phyloP scores from a whole-genome alignment of 1,140 invertebrate genomes.

The Nymphalis io region DNA sequence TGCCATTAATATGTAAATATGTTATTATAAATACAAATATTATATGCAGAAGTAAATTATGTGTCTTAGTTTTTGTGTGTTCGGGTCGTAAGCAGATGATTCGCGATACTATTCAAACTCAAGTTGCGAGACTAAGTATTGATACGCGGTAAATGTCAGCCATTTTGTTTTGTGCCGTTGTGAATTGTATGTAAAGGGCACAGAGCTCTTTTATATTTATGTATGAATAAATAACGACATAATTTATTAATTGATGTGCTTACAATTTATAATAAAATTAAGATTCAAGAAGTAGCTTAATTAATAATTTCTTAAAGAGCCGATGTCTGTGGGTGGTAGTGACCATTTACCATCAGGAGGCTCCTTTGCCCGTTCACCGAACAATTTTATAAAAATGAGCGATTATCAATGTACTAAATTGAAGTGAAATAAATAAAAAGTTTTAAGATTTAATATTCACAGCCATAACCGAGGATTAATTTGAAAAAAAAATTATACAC shows the following conservation, averaged over 20 bases:
- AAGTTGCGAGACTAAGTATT: slow-evolving; percentile 32
- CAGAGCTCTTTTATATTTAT: slow-evolving; percentile 14
- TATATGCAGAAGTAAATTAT: background rate
- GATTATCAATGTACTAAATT: too few relatives aligned
- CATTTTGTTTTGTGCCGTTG: slow-evolving; percentile 31
- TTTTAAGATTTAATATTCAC: too few relatives aligned
- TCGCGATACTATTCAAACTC: slow-evolving; percentile 25
- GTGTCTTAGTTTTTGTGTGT: slow-evolving; percentile 3
- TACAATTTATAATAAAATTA: background rate
- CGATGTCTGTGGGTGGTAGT: too few relatives aligned
- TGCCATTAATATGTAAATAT: too few relatives aligned
- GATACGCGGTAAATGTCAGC: slow-evolving; percentile 41
- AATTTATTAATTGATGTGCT: background rate
- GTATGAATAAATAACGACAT: background rate
- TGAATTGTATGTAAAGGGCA: slow-evolving; percentile 37
- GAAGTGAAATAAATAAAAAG: too few relatives aligned
- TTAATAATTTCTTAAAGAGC: too few relatives aligned
- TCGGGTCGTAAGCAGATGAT: slow-evolving; percentile 17
- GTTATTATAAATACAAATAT: background rate
- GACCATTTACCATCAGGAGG: too few relatives aligned
- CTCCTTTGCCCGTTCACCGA: too few relatives aligned
- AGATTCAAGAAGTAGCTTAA: too few relatives aligned
- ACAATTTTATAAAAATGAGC: too few relatives aligned
- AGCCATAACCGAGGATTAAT: too few relatives aligned
- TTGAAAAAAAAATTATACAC: too few relatives aligned